These are phyloP conservation scores for Elegia similella DNA, from an alignment of 2,888 invertebrate genomes.

Conservation along the genomic window DNA sequence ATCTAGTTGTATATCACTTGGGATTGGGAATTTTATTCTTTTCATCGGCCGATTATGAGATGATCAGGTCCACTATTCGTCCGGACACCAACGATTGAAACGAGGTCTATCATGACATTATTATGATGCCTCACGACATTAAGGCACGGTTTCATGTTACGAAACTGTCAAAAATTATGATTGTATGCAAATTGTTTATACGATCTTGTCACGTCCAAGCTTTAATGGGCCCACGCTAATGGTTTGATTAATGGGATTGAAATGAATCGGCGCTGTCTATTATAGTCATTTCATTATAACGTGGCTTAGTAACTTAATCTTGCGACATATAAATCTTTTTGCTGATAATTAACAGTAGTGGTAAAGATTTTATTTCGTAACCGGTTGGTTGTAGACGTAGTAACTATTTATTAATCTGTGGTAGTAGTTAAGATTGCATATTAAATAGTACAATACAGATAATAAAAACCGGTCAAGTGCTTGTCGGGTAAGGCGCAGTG, in stretches of 20 bases:
- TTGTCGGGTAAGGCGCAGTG: too few species aligned
- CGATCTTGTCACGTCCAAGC: slow-evolving; percentile 13
- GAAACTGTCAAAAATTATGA: slow-evolving; percentile 14
- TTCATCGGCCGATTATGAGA: too few species aligned
- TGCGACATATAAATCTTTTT: neutral
- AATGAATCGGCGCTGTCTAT: slow-evolving; percentile 4
- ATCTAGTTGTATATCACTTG: too few species aligned
- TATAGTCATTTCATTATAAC: neutral
- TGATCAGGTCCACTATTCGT: too few species aligned
- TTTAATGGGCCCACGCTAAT: slow-evolving; percentile 6
- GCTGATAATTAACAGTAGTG: neutral
- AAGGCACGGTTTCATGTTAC: neutral
- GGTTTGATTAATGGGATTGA: slow-evolving; percentile 7
- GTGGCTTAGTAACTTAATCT: neutral
- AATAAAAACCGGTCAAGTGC: too few species aligned
- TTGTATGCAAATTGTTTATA: slow-evolving; percentile 21
- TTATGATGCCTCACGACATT: neutral
- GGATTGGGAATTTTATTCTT: too few species aligned
- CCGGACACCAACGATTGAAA: neutral
- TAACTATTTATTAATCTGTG: too few species aligned
- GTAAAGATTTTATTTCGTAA: neutral
- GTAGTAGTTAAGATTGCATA: too few species aligned
- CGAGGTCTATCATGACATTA: neutral
- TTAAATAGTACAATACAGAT: too few species aligned
- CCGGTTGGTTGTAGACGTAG: neutral